Evolutionary conservation across 2,888 invertebrate species (phyloP), one percentile per base, ranked within the genome.

Genomic region (Tiphia femorata): DNA sequence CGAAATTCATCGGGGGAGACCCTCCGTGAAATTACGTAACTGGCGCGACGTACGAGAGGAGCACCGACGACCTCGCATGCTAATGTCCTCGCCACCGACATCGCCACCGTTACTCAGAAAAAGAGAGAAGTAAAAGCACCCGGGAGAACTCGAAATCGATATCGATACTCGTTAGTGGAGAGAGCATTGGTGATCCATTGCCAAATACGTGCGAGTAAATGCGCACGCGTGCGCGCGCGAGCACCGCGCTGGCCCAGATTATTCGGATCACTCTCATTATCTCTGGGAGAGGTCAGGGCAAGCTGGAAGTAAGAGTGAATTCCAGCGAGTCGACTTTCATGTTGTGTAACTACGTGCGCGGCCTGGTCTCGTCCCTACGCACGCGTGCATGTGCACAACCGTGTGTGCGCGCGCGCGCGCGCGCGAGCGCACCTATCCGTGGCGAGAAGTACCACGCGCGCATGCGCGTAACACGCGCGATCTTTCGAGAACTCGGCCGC

Each of bases 241-340:
- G 6, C 20, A 12, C 20, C n/a, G 20, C 27, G 17, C 7, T 55
- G 55, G 52, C 51, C 62, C 58, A 42, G 54, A 62, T 64, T 64
- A 70, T 60, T 60, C 61, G 64, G 69, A 76, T 75, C 74, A 64
- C 65, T 72, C 73, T 73, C 67, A 73, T 78, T 74, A 72, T 64
- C 69, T 48, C 72, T 67, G n/a, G n/a, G n/a, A n/a, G 74, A 76
- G 78, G 77, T 80, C 76, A 77, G 73, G 74, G 72, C 75, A 64
- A 68, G 62, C 70, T 62, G 72, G 63, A 72, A 75, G 77, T 75
- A 77, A 78, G 73, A 77, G 77, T 75, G 69, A 76, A 79, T 79
- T 77, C 77, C 76, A 66, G 57, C 54, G 55, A 33, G 57, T 46
- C 64, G 60, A 73, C 80, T 80, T 79, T 80, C 77, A 74, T 76